A percentile compares a stretch with the other conserved stretches of the same genome.
Conservation (phyloP, 1,140 invertebrate species). For the Drosophila baimaii region DNA sequence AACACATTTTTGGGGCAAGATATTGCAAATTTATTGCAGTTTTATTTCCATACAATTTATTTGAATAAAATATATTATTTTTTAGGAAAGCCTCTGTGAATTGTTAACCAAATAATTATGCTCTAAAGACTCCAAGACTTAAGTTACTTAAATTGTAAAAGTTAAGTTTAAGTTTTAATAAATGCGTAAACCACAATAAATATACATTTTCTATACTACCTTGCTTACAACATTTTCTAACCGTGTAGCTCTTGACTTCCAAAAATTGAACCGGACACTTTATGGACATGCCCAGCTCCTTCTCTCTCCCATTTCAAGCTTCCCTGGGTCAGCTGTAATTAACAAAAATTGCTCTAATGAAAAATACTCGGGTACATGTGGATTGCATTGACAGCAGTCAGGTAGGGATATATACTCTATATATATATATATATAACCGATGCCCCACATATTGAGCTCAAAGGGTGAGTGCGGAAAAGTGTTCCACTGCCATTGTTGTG, state of each 20-base stretch:
- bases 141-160: background rate
- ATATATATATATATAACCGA: background rate
- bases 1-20: too few species aligned
- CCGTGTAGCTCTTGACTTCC: background rate
- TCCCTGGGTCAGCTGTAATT: slow-evolving; percentile 48
- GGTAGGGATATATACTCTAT: slow-evolving; percentile 4
- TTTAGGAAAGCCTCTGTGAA: too few species aligned
- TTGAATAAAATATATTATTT: too few species aligned
- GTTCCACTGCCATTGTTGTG: slow-evolving; percentile 34
- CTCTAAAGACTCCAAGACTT: background rate
- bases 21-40: background rate
- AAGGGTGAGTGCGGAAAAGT: slow-evolving; percentile 7
- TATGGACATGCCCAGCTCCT: slow-evolving; percentile 25
- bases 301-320: background rate
- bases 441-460: background rate
- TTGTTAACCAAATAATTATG: too few species aligned
- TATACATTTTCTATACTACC: too few species aligned
- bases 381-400: slow-evolving; percentile 39
- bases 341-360: slow-evolving; percentile 68
- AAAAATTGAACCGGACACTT: slow-evolving; percentile 65
- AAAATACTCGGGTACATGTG: slow-evolving; percentile 51
- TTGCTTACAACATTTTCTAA: background rate
- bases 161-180: background rate
- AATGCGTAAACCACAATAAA: background rate
- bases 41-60: too few species aligned